phyloP scores from a whole-genome alignment of 2,113 vertebrate genomes.

The Orientallactaga bullata region DNA sequence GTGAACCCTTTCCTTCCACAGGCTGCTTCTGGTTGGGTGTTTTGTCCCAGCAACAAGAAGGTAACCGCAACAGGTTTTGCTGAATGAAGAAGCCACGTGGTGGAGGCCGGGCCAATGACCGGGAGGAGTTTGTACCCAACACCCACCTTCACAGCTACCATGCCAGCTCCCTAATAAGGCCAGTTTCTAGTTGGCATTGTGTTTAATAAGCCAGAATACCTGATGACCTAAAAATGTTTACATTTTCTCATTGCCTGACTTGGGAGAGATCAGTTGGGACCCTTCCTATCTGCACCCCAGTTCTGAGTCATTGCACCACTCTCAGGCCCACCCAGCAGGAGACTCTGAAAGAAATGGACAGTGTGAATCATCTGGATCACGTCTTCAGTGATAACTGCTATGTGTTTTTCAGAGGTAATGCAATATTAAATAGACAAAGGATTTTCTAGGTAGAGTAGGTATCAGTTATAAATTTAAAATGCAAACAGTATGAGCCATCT shows the following conservation, averaged over 20 bases:
- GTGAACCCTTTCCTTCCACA: no score
- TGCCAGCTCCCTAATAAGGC: not conserved
- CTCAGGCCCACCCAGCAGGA: not conserved
- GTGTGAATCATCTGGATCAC: not conserved
- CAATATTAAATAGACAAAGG: conserved; percentile 45
- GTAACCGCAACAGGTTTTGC: no score
- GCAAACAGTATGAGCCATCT: not conserved
- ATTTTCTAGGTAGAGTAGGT: conserved; percentile 51
- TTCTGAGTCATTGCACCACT: not conserved
- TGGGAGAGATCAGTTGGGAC: not conserved
- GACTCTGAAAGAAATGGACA: conserved; percentile 20
- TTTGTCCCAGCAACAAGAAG: no score
- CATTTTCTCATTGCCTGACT: not conserved
- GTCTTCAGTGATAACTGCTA: conserved; percentile 43
- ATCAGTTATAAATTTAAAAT: conserved; percentile 70
- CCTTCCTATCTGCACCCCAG: not conserved
- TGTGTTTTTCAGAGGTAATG: conserved; percentile 42
- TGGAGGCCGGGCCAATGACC: not conserved
- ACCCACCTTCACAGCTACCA: not conserved
- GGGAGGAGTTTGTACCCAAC: not conserved
- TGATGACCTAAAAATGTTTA: not conserved
- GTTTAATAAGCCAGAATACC: conserved; percentile 1
- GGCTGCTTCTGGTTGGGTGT: no score
- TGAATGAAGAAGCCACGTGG: not conserved
- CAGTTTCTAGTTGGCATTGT: not conserved